A percentile compares a stretch with the other conserved stretches of the same genome.
These are phyloP conservation scores for Sthenelais limicola DNA, from an alignment of 2,888 invertebrate genomes.

Conservation along the genomic window DNA sequence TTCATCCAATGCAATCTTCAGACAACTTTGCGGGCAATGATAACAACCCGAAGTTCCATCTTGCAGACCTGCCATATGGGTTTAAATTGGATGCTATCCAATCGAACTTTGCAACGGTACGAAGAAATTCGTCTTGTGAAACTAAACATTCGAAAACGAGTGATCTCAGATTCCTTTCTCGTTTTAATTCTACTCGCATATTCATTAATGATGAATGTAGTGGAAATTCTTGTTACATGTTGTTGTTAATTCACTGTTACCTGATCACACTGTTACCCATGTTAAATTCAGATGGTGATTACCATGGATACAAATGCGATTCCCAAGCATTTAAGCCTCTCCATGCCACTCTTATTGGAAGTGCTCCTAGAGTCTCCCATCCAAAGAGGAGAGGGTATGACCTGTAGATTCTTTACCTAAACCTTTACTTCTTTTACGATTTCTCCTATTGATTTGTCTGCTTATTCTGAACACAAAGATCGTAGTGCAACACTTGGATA, in stretches of 20 bases:
- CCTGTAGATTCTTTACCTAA: too few species aligned
- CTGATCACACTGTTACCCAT: too few species aligned
- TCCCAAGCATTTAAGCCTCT: constrained; percentile 78
- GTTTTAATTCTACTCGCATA: constrained; percentile 29
- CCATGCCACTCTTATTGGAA: constrained; percentile 84
- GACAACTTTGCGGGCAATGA: constrained; percentile 57
- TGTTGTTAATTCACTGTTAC: too few species aligned
- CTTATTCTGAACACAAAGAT: too few species aligned
- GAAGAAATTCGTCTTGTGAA: constrained; percentile 71
- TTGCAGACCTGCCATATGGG: constrained; percentile 79
- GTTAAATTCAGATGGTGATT: constrained; percentile 79
- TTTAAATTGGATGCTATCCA: constrained; percentile 85
- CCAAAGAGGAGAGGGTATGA: constrained; percentile 72
- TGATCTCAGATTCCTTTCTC: too few species aligned
- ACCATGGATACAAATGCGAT: constrained; percentile 78
- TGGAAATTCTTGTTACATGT: too few species aligned
- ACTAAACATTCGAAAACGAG: too few species aligned
- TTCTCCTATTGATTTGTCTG: too few species aligned
- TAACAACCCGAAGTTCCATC: constrained; percentile 58
- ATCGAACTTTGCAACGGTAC: constrained; percentile 88
- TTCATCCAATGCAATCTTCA: constrained; percentile 69
- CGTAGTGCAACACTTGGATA: too few species aligned
- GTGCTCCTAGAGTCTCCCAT: constrained; percentile 85
- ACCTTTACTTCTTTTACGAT: too few species aligned
- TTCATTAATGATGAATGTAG: constrained; percentile 38